Percentiles rank a stretch among this genome's conserved stretches.
These are phyloP conservation scores for Ptychobarbus kaznakovi DNA, from an alignment of 2,797 vertebrate genomes.

Conservation along the genomic window DNA sequence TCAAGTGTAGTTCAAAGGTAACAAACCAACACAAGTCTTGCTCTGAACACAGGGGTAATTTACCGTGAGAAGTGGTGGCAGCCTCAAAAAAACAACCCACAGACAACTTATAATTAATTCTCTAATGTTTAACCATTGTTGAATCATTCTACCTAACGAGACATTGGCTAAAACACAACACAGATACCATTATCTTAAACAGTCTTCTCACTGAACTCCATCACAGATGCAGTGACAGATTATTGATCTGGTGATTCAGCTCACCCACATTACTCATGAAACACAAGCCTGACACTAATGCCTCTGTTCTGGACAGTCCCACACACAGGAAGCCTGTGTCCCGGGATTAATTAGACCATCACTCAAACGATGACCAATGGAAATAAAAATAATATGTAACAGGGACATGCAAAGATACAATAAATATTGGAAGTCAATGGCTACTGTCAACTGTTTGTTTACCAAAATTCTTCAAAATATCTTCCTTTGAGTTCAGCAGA, in stretches of 20 bases:
- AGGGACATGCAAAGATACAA: background rate
- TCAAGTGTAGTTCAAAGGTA: background rate
- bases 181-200: background rate
- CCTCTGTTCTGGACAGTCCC: conserved; percentile 17
- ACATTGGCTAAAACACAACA: conserved; percentile 9
- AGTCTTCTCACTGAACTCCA: conserved; percentile 19
- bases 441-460: background rate
- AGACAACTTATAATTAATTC: background rate
- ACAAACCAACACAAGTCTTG: conserved; percentile 14
- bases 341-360: conserved; percentile 8
- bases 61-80: background rate
- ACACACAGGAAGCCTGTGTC: background rate
- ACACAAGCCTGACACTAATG: background rate
- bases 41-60: background rate
- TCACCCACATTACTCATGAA: conserved; percentile 14
- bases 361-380: conserved; percentile 6
- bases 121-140: background rate
- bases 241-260: conserved; percentile 34
- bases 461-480: background rate
- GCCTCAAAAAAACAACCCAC: background rate
- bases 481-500: background rate
- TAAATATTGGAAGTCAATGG: background rate
- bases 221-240: conserved; percentile 15
- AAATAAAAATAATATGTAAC: background rate
- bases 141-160: background rate